phyloP scores from a whole-genome alignment of 2,888 invertebrate species.

The Gerris lacustris region DNA sequence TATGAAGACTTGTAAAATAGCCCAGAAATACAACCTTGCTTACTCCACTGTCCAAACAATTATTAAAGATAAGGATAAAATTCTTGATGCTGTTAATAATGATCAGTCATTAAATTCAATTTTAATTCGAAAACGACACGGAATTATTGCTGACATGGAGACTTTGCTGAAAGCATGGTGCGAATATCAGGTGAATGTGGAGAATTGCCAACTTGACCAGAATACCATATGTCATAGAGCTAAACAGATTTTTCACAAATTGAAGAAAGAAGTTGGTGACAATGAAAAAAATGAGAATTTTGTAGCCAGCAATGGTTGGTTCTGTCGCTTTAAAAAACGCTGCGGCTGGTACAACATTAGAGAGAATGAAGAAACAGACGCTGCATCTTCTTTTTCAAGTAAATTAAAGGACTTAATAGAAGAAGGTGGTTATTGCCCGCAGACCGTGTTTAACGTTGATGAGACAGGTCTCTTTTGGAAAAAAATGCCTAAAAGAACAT shows the following conservation, averaged over 20 bases:
- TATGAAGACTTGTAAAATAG: background rate
- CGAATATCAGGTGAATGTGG: conserved; percentile 4
- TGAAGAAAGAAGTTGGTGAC: conserved; percentile 2
- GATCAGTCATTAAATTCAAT: background rate
- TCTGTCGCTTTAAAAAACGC: conserved; percentile 23
- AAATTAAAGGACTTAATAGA: conserved; percentile 8
- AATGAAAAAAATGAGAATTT: conserved; percentile 8
- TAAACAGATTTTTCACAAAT: background rate
- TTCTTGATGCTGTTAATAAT: background rate
- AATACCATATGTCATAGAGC: background rate
- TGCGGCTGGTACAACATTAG: conserved; percentile 21
- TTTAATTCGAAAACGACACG: background rate
- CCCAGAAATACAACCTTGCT: background rate
- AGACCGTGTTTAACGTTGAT: conserved; percentile 20
- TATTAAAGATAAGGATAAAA: conserved; percentile 1
- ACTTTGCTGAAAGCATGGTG: conserved; percentile 2
- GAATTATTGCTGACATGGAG: conserved; percentile 5
- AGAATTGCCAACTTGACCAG: background rate
- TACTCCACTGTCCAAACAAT: conserved; percentile 4
- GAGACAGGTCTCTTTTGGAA: conserved; percentile 32
- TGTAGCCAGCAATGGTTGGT: conserved; percentile 23
- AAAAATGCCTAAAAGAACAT: conserved; percentile 34
- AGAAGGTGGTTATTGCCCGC: conserved; percentile 10
- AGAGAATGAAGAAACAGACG: conserved; percentile 19
- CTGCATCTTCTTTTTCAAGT: conserved; percentile 12